Conservation (phyloP, 2,888 invertebrate genomes). For the Pycnomerus fuliginosus region DNA sequence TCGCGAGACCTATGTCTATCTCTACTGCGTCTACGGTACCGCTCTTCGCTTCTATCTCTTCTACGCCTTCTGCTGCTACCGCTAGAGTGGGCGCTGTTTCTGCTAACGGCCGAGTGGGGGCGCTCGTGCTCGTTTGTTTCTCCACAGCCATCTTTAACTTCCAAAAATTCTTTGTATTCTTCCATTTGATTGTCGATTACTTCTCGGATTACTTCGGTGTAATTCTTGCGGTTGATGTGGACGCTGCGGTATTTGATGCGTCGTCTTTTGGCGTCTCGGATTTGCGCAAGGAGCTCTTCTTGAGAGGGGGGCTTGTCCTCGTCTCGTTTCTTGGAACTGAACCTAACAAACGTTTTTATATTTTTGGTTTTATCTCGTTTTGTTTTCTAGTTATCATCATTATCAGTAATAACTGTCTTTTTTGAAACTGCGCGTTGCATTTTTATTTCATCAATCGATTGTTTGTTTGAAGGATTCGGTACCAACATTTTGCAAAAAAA, state of each 20-base stretch:
- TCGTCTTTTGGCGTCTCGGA: constrained; percentile 62
- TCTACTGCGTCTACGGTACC: constrained; percentile 1
- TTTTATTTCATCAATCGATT: too few species aligned
- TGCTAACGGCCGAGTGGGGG: constrained; percentile 27
- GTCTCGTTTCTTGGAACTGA: too few species aligned
- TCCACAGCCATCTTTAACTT: constrained; percentile 6
- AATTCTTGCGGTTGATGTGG: constrained; percentile 58
- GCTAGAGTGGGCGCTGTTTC: constrained; percentile 19
- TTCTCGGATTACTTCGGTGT: constrained; percentile 60
- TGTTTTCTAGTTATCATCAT: too few species aligned
- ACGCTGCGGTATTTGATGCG: constrained; percentile 59
- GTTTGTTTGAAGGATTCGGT: too few species aligned
- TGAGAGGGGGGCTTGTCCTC: constrained; percentile 47
- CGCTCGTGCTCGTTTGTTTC: constrained; percentile 20
- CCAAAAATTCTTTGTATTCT: constrained; percentile 43
- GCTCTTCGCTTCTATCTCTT: constrained; percentile 5
- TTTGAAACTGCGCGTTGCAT: too few species aligned
- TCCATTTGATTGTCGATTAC: constrained; percentile 60
- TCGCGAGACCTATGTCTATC: too few species aligned
- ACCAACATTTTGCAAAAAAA: too few species aligned
- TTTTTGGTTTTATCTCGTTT: too few species aligned
- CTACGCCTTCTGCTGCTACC: constrained; percentile 1
- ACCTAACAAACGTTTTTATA: too few species aligned
- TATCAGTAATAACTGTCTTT: too few species aligned
- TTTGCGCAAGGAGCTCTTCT: constrained; percentile 56